Evolutionary conservation across 2,797 vertebrate genomes (phyloP).

Genomic region (Spinus olivaceus): DNA sequence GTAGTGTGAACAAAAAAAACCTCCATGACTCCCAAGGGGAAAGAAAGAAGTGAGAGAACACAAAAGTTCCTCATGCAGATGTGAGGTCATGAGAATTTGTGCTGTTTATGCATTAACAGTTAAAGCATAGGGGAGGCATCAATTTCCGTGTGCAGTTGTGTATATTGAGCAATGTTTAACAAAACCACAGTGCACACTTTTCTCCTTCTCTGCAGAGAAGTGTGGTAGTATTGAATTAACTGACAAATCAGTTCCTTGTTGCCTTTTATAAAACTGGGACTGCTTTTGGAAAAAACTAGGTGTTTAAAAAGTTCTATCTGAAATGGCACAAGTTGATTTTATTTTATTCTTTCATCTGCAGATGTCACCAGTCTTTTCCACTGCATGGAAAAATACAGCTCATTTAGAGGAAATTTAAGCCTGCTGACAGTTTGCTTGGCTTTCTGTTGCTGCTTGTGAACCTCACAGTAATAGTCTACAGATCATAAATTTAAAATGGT

Average conservation of each 20-base stretch:
- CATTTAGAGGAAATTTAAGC: neutral
- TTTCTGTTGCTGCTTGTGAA: neutral
- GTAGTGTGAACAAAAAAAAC: neutral
- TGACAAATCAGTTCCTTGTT: neutral
- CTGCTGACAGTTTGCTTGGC: neutral
- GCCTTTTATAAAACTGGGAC: neutral
- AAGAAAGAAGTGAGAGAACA: constrained; percentile 29
- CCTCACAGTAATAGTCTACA: neutral
- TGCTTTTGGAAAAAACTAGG: neutral
- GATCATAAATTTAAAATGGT: neutral
- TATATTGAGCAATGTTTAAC: neutral
- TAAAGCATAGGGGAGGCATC: neutral
- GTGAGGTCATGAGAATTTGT: neutral
- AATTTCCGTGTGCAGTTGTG: neutral
- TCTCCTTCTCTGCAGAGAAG: neutral
- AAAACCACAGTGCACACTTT: neutral
- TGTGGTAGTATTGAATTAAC: neutral
- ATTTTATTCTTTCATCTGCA: neutral
- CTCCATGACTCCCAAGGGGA: neutral
- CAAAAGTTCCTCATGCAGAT: neutral
- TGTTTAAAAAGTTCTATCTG: neutral
- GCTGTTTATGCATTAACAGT: constrained; percentile 27
- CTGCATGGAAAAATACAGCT: neutral
- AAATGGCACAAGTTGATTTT: neutral
- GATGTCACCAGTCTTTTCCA: neutral